Evolutionary conservation across 2,113 vertebrate species (phyloP).

Genomic region (Ameiurus melas): DNA sequence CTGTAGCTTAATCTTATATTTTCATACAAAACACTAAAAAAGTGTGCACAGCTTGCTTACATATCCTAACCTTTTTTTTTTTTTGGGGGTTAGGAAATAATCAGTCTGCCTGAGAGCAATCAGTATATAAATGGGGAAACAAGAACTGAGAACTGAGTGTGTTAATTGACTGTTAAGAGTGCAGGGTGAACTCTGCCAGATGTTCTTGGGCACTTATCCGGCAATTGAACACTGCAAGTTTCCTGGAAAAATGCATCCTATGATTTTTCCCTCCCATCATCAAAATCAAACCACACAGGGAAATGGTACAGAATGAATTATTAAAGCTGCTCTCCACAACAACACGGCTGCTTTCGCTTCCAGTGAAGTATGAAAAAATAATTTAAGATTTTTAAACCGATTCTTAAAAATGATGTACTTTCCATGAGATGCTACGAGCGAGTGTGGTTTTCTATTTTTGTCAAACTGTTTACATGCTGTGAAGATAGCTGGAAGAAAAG

Average conservation of each 20-base stretch:
- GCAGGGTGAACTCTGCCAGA: slow-evolving; percentile 51
- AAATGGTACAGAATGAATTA: slow-evolving; percentile 24
- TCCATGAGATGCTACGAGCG: background rate
- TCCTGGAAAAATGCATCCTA: slow-evolving; percentile 49
- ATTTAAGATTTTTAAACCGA: background rate
- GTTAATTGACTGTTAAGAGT: slow-evolving; percentile 41
- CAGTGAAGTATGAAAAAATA: background rate
- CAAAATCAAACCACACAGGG: slow-evolving; percentile 39
- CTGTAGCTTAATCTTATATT: slow-evolving; percentile 15
- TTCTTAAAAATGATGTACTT: background rate
- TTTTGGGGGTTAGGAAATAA: background rate
- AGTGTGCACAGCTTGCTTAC: background rate
- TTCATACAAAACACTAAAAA: background rate
- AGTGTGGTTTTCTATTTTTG: background rate
- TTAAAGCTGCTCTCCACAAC: background rate
- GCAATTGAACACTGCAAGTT: slow-evolving; percentile 42
- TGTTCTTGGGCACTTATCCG: slow-evolving; percentile 50
- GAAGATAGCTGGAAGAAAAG: background rate
- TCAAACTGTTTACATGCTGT: background rate
- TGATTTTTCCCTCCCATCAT: slow-evolving; percentile 45
- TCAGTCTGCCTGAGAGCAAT: slow-evolving; percentile 5
- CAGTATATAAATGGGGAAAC: slow-evolving; percentile 15
- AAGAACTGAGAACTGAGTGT: background rate
- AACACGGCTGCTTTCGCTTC: background rate
- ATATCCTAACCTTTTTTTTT: background rate